A percentile compares a stretch with the other conserved stretches of the same genome.
Evolutionary conservation across 2,797 vertebrate species (phyloP).

Genomic region (Enteromius viviparus): DNA sequence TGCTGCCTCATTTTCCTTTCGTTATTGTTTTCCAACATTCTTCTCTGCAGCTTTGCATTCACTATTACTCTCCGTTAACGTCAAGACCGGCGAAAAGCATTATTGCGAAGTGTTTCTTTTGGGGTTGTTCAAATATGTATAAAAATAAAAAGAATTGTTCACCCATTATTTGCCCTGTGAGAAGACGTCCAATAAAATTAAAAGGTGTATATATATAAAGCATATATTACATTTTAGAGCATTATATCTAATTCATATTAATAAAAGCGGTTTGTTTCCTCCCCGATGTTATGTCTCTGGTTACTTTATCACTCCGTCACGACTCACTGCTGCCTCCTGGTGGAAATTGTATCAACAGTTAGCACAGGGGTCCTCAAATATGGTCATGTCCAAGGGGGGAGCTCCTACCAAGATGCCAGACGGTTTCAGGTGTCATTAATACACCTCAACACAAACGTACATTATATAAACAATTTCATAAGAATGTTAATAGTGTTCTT

Average conservation of each 20-base stretch:
- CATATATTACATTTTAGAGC: background rate
- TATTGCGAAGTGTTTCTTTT: background rate
- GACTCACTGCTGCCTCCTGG: slow-evolving; percentile 1
- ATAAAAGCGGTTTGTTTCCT: background rate
- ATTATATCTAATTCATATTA: background rate
- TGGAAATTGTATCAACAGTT: background rate
- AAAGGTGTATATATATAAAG: background rate
- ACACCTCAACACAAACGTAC: background rate
- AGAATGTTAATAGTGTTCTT: background rate
- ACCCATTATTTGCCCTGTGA: background rate
- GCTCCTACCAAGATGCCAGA: background rate
- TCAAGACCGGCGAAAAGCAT: background rate
- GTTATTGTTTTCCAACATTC: background rate
- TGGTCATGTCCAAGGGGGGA: background rate
- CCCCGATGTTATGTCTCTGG: background rate
- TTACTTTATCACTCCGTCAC: background rate
- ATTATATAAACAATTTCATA: background rate
- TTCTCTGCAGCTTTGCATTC: background rate
- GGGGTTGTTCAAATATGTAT: background rate
- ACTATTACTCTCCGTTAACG: background rate
- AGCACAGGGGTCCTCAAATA: background rate
- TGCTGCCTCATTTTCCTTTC: background rate
- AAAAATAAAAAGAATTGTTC: background rate
- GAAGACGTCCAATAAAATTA: background rate
- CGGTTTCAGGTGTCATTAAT: background rate